Evolutionary conservation across 2,888 invertebrate genomes (phyloP), one percentile per base, ranked within the genome.

Genomic region (Xanthorhoe spadicearia): DNA sequence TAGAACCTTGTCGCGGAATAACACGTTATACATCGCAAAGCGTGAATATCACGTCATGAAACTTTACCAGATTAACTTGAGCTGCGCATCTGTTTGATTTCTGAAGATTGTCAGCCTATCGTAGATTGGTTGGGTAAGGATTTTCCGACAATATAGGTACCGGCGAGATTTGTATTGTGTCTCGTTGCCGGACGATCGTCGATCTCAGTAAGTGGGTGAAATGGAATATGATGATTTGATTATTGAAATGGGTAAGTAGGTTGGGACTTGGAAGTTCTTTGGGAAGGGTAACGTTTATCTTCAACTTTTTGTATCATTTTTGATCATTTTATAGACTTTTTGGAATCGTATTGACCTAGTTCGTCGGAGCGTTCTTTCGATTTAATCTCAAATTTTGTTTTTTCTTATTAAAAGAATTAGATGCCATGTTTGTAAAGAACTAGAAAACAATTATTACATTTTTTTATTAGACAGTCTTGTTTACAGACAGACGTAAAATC

Each of bases 1-100:
- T 7, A 54, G 64, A 43, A 13, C 65, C 35, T 52, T 50, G 15
- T n/a, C 49, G 38, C 32, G 38, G 61, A 59, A 52, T 57, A 60
- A 1, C 35, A 23, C 10, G 51, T 51, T 38, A 15, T 18, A 15
- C 5, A 8, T 48, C 15, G 19, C 43, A n/a, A 43, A 55, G 49
- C 50, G 50, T 50, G 50, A 50, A 50, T 13, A n/a, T 23, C 18
- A 48, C 46, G 15, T 15, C 4, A 15, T 3, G n/a, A 46, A 46
- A 15, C 46, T 46, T 46, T n/a, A 4, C 60, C 51, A 52, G 52
- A 18, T 32, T 53, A 13, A 43, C 23, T 28, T 18, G 59, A 60
- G 43, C 43, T 28, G 9, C 5, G 43, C 23, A 10, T 23, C 43
- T 23, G 43, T 28, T 43, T 10, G 43, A 17, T n/a, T 10, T 23